Evolutionary conservation across 2,797 vertebrate species (phyloP), one percentile per base, ranked within the genome.

Genomic region (Acrossocheilus wenchowensis): DNA sequence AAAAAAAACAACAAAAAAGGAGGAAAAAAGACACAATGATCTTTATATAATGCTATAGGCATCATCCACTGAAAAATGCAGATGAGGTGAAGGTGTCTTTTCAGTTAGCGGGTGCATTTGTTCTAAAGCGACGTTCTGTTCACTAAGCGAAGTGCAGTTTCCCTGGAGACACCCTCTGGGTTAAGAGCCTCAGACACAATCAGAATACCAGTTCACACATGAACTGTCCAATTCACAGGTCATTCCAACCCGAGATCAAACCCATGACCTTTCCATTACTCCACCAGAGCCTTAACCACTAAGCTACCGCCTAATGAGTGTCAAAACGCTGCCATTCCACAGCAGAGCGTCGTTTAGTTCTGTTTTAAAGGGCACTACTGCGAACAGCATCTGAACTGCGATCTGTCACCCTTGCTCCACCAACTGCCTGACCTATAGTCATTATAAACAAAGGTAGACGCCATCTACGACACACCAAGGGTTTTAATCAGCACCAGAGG

Each of bases 341-440:
- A 60, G 54, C 36, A 26, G 21, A 43, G 36, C 5, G 23, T 9
- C 34, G 60, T 45, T 80, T 66, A 48, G 7, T 12, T 80, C 60
- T 1, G 78, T 14, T 43, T 34, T 66, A 80, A 80, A 80, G 78
- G 78, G 39, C 78, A 80, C 41, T 30, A 17, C 60, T 12, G 60
- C 60, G 2, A 48, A 43, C 14, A 10, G 43, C n/a, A 30, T 50
- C 78, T 8, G 9, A 48, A 81, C 57, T 23, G 17, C 11, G 10
- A 36, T 48, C 60, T 62, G 17, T 48, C n/a, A 50, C 60, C 21
- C 57, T 23, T 19, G 1, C 6, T 19, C 5, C 39, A 43, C 54
- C 15, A 43, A 62, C 62, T 45, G n/a, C 39, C 57, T 43, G 23
- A 78, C 75, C 52, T 26, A 60, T 15, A 41, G 36, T 60, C 54